Evolutionary conservation across 2,113 vertebrate species (phyloP).

Genomic region (Eolophus roseicapilla): DNA sequence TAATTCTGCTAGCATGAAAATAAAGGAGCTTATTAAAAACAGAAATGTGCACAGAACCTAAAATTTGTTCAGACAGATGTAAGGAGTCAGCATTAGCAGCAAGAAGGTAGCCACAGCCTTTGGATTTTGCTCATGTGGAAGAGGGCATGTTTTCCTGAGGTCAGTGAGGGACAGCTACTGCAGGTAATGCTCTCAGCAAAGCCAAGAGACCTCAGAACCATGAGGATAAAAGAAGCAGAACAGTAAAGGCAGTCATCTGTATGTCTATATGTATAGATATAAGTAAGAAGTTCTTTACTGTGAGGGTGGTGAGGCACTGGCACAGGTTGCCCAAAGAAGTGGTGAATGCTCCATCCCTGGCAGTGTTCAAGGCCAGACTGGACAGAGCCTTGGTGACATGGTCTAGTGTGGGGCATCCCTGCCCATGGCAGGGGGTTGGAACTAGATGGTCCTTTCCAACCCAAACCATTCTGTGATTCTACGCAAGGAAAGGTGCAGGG

Average conservation of each 20-base stretch:
- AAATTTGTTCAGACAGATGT: not conserved
- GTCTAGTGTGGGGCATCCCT: not conserved
- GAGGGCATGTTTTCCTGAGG: accelerated
- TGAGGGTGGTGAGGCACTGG: no score
- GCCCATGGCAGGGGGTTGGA: not conserved
- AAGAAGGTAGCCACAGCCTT: not conserved
- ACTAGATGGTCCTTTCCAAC: not conserved
- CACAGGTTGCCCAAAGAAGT: not conserved
- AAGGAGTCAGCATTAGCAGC: not conserved
- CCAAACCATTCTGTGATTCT: not conserved
- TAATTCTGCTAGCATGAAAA: not conserved
- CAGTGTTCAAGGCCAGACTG: not conserved
- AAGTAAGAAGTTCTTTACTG: no score
- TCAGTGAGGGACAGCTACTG: not conserved
- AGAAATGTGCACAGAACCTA: not conserved
- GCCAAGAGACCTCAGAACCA: not conserved
- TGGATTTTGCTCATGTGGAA: accelerated
- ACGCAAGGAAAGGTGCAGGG: accelerated
- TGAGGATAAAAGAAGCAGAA: not conserved
- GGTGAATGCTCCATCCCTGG: not conserved
- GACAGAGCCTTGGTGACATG: not conserved
- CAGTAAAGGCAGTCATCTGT: not conserved
- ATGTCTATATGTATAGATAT: no score
- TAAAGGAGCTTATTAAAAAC: not conserved
- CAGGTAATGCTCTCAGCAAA: not conserved